A percentile compares a stretch with the other conserved stretches of the same genome.
These are phyloP conservation scores for Platanista minor DNA, from an alignment of 2,113 vertebrate genomes.

Conservation along the genomic window DNA sequence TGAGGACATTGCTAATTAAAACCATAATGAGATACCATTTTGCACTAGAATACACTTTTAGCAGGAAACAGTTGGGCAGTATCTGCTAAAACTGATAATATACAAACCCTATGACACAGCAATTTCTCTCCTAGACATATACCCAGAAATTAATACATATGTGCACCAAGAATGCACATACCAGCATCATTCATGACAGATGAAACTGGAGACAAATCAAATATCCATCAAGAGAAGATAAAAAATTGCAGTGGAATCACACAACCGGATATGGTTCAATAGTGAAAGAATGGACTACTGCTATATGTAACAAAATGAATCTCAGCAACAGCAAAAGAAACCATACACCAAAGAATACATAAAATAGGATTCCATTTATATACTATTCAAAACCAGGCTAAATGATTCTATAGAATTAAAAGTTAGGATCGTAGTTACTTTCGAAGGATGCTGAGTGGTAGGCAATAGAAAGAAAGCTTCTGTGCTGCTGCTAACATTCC, in stretches of 20 bases:
- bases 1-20: no score
- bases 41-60: background rate
- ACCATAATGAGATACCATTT: background rate
- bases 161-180: background rate
- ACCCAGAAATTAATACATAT: background rate
- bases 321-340: background rate
- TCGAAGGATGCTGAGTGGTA: background rate
- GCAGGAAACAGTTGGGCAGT: background rate
- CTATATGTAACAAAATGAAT: background rate
- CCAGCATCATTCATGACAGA: background rate
- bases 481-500: background rate
- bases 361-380: background rate
- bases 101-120: background rate
- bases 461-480: background rate
- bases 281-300: background rate
- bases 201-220: background rate
- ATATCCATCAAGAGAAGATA: background rate
- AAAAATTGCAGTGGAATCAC: background rate
- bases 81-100: background rate
- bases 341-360: background rate
- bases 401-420: background rate
- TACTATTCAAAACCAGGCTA: background rate
- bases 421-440: background rate
- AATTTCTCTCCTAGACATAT: background rate
- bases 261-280: background rate